Percentiles rank a stretch among this genome's conserved stretches.
phyloP scores from a whole-genome alignment of 2,888 invertebrate genomes.

The Seira musarum region DNA sequence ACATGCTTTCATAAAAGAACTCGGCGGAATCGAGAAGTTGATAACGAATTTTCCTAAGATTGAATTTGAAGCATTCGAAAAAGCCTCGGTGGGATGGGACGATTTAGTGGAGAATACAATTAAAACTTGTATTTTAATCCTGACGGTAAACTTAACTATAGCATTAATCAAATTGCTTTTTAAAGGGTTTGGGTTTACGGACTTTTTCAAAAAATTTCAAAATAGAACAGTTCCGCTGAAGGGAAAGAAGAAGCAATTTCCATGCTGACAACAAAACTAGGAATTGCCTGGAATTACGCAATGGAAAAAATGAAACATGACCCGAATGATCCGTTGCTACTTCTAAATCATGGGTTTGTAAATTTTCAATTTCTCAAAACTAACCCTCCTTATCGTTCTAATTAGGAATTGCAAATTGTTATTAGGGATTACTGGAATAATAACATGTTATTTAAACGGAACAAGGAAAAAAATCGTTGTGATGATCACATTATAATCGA shows the following conservation, averaged over 20 bases:
- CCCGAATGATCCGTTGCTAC: not conserved
- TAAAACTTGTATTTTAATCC: not conserved
- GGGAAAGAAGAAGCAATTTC: not conserved
- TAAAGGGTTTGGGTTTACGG: no score
- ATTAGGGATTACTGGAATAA: constrained; percentile 51
- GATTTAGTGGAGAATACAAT: not conserved
- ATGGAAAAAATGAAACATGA: not conserved
- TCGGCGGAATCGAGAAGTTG: not conserved
- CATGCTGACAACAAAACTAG: not conserved
- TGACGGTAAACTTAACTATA: not conserved
- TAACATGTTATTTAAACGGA: constrained; percentile 42
- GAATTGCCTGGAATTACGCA: not conserved
- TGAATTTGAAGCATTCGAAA: not conserved
- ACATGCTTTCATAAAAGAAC: not conserved
- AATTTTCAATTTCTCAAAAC: no score
- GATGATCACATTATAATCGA: constrained; percentile 17
- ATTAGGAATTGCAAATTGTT: no score
- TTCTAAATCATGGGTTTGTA: constrained; percentile 29
- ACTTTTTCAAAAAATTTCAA: not conserved
- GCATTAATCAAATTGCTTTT: no score
- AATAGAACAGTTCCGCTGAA: not conserved
- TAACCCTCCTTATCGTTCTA: no score
- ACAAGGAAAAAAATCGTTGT: not conserved
- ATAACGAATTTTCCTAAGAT: not conserved
- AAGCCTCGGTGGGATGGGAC: no score